Evolutionary conservation across 2,797 vertebrate genomes (phyloP), one percentile per base, ranked within the genome.

Genomic region (Gymnodraco acuticeps): DNA sequence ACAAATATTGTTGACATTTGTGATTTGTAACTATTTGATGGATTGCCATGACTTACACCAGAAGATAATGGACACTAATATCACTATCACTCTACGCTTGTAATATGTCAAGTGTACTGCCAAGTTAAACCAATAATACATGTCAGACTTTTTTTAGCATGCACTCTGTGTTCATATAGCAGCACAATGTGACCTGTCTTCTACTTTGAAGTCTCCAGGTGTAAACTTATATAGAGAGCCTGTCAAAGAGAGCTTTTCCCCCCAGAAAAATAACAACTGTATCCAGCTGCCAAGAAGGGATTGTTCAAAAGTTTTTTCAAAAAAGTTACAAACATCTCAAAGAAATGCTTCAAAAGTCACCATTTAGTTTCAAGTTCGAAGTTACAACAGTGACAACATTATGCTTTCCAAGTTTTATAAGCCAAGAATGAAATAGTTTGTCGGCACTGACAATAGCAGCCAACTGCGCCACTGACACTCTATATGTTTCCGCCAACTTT

Each of bases 401-500:
- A 82, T 71, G n/a, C 55, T 51, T 54, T 86, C 75, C 80, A 84
- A 86, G 62, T 81, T 77, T 68, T 43, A 64, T 3, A 3, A 79
- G 80, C 84, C 74, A 84, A 79, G 68, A 82, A 84, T 70, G 59
- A 68, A 75, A 85, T 53, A 72, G 68, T 85, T 79, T 78, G 70
- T 53, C 23, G 27, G 41, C 4, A 6, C 63, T 15, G 58, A 58
- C 72, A 42, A 33, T 31, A 27, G 65, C 79, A 77, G 83, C 87
- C 85, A 84, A 81, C 59, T 42, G 53, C 14, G 20, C 74, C 43
- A 63, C 67, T 80, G 81, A 85, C 47, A 56, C 64, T 69, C 77
- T 75, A 77, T 81, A 77, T 11, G 43, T 80, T 87, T 67, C 61
- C 75, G 89, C 86, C 84, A 85, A 85, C 50, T 76, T 87, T 73